phyloP scores from a whole-genome alignment of 2,797 vertebrate species.

The Megalops cyprinoides region DNA sequence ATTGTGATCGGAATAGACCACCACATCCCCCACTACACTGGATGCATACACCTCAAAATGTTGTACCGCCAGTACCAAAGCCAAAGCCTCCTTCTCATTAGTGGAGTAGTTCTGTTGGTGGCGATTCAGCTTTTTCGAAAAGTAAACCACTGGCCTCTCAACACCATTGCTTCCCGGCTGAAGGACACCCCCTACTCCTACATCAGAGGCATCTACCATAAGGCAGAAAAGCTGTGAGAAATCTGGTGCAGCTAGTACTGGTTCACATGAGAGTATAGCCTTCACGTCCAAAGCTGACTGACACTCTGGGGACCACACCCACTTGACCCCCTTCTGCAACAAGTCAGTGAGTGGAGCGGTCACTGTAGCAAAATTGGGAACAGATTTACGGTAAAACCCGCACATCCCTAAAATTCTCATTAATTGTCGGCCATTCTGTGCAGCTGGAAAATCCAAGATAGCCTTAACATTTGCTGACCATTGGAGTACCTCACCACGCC shows the following conservation, averaged over 20 bases:
- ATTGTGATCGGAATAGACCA: background rate
- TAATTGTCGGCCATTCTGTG: background rate
- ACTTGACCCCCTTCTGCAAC: background rate
- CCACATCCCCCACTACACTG: no score
- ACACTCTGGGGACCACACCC: background rate
- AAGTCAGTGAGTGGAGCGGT: background rate
- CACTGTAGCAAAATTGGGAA: background rate
- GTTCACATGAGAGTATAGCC: background rate
- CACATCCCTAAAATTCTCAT: background rate
- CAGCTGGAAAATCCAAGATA: no score
- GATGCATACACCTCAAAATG: conserved; percentile 6
- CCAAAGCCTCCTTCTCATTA: background rate
- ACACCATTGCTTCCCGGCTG: no score
- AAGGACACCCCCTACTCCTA: no score
- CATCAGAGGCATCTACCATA: background rate
- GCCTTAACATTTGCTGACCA: no score
- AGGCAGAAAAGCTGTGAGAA: background rate
- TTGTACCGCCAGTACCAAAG: background rate
- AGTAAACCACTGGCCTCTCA: no score
- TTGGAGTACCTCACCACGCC: background rate
- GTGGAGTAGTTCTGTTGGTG: background rate
- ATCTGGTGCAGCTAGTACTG: background rate
- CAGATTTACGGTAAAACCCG: background rate
- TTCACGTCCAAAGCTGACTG: background rate
- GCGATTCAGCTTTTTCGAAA: no score